phyloP scores from a whole-genome alignment of 2,888 invertebrate species.

The Mantis religiosa region DNA sequence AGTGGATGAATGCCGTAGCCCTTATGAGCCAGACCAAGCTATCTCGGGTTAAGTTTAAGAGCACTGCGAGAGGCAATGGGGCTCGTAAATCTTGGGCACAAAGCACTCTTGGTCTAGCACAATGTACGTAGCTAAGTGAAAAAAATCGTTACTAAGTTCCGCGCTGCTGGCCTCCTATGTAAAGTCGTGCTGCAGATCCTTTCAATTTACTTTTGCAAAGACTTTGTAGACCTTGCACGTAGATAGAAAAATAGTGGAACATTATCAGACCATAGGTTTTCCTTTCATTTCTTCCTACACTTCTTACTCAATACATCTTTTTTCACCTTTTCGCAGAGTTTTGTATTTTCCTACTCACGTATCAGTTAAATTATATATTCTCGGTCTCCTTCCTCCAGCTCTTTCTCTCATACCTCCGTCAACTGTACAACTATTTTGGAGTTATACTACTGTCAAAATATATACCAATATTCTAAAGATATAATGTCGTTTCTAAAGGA shows the following conservation, averaged over 20 bases:
- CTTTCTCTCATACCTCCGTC: too few species aligned
- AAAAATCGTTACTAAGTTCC: background rate
- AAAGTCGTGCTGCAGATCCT: background rate
- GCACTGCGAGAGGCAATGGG: background rate
- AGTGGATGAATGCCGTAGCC: background rate
- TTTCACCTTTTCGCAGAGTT: too few species aligned
- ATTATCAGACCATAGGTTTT: background rate
- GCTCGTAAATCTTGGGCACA: background rate
- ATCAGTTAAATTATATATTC: too few species aligned
- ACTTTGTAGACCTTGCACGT: background rate
- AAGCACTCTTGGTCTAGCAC: background rate
- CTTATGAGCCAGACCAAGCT: background rate
- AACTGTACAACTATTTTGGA: too few species aligned
- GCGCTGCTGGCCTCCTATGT: background rate
- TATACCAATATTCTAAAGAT: too few species aligned
- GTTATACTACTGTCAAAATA: too few species aligned
- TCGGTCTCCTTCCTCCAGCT: too few species aligned
- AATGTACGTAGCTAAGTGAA: background rate
- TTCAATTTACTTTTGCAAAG: background rate
- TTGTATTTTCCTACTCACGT: too few species aligned
- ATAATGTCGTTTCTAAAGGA: too few species aligned
- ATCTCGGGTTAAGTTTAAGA: background rate
- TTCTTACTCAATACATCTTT: too few species aligned
- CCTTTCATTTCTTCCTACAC: background rate
- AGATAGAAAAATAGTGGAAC: background rate